These are phyloP conservation scores for Oreochromis grahami DNA, from an alignment of 2,797 vertebrate species.

Conservation along the genomic window DNA sequence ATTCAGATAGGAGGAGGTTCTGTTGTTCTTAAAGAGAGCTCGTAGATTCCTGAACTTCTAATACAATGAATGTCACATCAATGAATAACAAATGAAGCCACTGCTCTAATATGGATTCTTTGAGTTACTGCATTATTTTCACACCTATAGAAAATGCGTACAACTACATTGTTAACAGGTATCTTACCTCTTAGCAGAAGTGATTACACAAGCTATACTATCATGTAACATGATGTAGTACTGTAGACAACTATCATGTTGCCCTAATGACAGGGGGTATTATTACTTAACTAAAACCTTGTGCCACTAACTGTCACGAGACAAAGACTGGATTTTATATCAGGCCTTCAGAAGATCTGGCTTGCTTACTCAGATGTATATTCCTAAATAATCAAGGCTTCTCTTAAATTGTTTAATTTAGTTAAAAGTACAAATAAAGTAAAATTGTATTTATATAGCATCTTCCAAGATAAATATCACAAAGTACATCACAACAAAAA, in stretches of 20 bases:
- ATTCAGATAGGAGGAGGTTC: neutral
- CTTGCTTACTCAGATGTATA: neutral
- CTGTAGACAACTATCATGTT: conserved; percentile 28
- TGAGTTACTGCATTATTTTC: neutral
- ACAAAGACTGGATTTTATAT: neutral
- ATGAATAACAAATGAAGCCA: neutral
- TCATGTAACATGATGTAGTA: conserved; percentile 23
- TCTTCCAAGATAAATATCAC: neutral
- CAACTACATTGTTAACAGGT: neutral
- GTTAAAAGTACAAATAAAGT: neutral
- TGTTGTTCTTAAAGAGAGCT: neutral
- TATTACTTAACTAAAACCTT: conserved; percentile 49
- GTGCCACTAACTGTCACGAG: neutral
- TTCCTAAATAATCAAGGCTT: neutral
- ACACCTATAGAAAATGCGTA: neutral
- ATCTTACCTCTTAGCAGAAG: neutral
- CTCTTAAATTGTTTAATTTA: neutral
- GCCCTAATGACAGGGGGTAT: conserved; percentile 8
- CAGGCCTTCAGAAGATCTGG: neutral
- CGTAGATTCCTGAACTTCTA: neutral
- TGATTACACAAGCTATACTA: conserved; percentile 11
- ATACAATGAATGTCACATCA: neutral
- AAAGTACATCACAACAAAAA: neutral
- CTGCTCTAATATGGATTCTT: fast-evolving
- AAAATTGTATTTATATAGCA: neutral